Evolutionary conservation across 2,797 vertebrate species (phyloP).

Genomic region (Helarctos malayanus): DNA sequence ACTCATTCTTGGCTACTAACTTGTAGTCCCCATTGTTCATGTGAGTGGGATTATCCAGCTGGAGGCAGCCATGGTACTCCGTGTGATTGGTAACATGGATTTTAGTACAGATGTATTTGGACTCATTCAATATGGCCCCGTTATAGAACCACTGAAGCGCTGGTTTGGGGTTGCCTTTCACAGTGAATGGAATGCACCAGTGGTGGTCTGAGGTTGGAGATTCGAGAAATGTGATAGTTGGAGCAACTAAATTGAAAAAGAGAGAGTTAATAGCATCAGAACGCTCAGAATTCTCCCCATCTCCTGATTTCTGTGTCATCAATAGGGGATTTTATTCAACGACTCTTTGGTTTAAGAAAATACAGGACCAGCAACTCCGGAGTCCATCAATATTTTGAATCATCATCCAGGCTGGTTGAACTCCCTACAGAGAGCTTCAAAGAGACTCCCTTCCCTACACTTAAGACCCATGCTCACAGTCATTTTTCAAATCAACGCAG

Average conservation of each 20-base stretch:
- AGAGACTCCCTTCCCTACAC: background rate
- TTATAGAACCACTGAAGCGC: constrained; percentile 93
- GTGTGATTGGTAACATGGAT: constrained; percentile 95
- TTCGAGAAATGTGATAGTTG: constrained; percentile 96
- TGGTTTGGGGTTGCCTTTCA: constrained; percentile 96
- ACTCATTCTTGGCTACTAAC: constrained; percentile 93
- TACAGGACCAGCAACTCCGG: background rate
- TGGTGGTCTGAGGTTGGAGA: constrained; percentile 96
- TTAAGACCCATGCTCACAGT: background rate
- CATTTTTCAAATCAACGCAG: constrained; percentile 29
- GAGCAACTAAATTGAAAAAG: constrained; percentile 92
- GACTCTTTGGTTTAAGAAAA: constrained; percentile 40
- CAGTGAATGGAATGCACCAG: constrained; percentile 99
- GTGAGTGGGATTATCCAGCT: constrained; percentile 97
- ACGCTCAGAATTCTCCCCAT: constrained; percentile 34
- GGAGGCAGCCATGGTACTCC: constrained; percentile 98
- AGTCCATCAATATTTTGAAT: constrained; percentile 51
- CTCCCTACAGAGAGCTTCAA: constrained; percentile 42
- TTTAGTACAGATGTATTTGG: constrained; percentile 94
- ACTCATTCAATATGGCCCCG: constrained; percentile 91
- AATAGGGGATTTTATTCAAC: constrained; percentile 52
- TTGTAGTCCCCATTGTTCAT: constrained; percentile 97
- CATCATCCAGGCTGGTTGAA: background rate
- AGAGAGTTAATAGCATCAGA: constrained; percentile 86
- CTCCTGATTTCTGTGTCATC: constrained; percentile 55